Evolutionary conservation across 1,140 invertebrate genomes (phyloP), one percentile per base, ranked within the genome.

Genomic region (Pseudomyrmex cubaensis): DNA sequence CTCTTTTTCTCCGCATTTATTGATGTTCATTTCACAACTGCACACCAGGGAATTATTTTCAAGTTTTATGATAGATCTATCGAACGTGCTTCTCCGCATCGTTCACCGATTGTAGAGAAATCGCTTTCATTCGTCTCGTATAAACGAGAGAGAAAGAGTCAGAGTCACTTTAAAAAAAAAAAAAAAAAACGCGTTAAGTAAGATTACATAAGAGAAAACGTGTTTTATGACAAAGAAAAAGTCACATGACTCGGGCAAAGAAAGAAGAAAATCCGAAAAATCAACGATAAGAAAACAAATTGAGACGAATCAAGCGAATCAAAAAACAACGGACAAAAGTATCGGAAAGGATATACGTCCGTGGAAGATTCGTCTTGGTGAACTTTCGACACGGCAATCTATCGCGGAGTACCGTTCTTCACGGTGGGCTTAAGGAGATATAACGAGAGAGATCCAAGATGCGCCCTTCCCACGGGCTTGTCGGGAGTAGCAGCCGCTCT

Each of bases 401-500:
- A 57, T 62, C 59, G 59, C 54, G 44, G 85, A 22, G 35, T 35
- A 66, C 57, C 35, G 35, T 52, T 46, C 5, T 76, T 80, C 67
- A 59, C 62, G 62, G 46, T 73, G 66, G 59, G 63, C 63, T 87
- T 78, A 80, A 59, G 25, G 25, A 44, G 82, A 83, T 63, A 59
- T 72, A 52, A 86, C 69, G 80, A 86, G 77, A 86, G 77, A 76
- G 63, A 86, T 76, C 87, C 86, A 92, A 88, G 80, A 93, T 92
- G 92, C 85, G 89, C 54, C 66, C 17, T 35, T 76, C 80, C 84
- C 85, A 73, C 50, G 57, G 83, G 83, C 73, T 78, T 87, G 85
- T 77, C 84, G 85, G 88, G 88, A 90, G 90, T 89, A 85, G 77
- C 82, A 88, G 89, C 89, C 86, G 89, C 83, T 89, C 87, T 86